Evolutionary conservation across 2,888 invertebrate species (phyloP).

Genomic region (Chrysolina haemoptera): DNA sequence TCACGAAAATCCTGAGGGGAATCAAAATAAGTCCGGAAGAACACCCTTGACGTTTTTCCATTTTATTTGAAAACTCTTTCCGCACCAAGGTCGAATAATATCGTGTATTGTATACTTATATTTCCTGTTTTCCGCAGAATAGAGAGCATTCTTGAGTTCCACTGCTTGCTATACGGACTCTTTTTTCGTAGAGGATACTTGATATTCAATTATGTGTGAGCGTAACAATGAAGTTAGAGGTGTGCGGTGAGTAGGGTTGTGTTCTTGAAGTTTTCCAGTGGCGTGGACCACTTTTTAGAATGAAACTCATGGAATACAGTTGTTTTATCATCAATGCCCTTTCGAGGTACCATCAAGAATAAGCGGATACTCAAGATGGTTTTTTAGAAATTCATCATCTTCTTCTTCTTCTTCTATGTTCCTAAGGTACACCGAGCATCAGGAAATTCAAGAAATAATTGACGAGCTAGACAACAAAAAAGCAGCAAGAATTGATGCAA

Average conservation of each 20-base stretch:
- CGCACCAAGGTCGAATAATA: slow-evolving; percentile 22
- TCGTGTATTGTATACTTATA: slow-evolving; percentile 22
- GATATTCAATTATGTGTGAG: slow-evolving; percentile 23
- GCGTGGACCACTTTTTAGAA: neutral
- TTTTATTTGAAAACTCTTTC: slow-evolving; percentile 20
- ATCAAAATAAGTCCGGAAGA: slow-evolving; percentile 20
- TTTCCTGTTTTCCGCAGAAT: slow-evolving; percentile 15
- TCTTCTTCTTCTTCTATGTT: too few species aligned
- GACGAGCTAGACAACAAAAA: too few species aligned
- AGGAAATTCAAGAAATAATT: too few species aligned
- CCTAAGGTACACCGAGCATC: too few species aligned
- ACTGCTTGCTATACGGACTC: slow-evolving; percentile 12
- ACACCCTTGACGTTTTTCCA: slow-evolving; percentile 11
- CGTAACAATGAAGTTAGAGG: slow-evolving; percentile 17
- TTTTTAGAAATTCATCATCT: too few species aligned
- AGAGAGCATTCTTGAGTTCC: slow-evolving; percentile 18
- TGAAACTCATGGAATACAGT: too few species aligned
- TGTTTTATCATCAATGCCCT: too few species aligned
- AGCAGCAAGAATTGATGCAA: too few species aligned
- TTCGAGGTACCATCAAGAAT: too few species aligned
- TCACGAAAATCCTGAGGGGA: slow-evolving; percentile 21
- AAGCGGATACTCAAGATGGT: too few species aligned
- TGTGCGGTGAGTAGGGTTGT: slow-evolving; percentile 17
- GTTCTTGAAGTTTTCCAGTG: neutral
- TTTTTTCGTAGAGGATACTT: slow-evolving; percentile 18